Conservation (phyloP, 2,113 vertebrate species). For the Caracal caracal region DNA sequence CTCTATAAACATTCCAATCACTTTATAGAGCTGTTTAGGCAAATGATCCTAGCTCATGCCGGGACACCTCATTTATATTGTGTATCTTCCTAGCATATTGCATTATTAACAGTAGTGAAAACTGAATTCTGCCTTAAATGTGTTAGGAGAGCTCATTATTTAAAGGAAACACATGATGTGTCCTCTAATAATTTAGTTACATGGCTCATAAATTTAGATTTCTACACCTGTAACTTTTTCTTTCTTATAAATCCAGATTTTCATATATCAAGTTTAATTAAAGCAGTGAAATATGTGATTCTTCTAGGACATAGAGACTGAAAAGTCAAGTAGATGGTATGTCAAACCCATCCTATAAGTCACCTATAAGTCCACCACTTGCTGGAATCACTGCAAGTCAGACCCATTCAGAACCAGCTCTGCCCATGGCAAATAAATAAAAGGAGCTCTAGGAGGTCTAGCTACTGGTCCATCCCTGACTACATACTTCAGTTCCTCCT, state of each 20-base stretch:
- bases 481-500: not conserved
- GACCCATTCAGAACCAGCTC: not conserved
- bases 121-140: slow-evolving; percentile 33
- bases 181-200: slow-evolving; percentile 32
- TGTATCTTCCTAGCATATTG: not conserved
- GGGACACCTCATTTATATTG: not conserved
- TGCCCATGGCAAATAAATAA: slow-evolving; percentile 8
- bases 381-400: not conserved
- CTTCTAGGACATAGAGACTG: not conserved
- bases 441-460: not conserved
- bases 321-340: not conserved
- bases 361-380: not conserved
- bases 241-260: not conserved
- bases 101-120: slow-evolving; percentile 22
- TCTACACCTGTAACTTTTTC: not conserved
- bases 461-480: not conserved
- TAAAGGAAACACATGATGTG: not conserved
- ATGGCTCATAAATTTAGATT: slow-evolving; percentile 14
- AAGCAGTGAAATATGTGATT: slow-evolving; percentile 35
- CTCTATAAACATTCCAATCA: not conserved
- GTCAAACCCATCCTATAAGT: slow-evolving; percentile 23
- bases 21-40: not conserved
- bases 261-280: not conserved
- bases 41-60: not conserved
- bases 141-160: not conserved